phyloP scores from a whole-genome alignment of 53 echinoderm and acorn worm species.

The Echinometra lucunter region DNA sequence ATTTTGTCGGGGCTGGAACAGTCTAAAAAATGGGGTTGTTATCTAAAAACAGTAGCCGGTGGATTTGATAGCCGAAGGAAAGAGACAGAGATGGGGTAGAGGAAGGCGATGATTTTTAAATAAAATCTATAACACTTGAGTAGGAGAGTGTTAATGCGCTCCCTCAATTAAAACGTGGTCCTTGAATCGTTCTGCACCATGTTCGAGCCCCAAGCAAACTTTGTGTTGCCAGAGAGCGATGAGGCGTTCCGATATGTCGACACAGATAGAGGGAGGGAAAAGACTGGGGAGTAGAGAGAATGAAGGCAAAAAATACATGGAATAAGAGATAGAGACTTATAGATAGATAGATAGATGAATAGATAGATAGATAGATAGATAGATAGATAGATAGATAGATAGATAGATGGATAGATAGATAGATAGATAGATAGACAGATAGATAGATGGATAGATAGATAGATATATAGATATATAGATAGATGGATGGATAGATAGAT shows the following conservation, averaged over 20 bases:
- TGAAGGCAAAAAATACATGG: background rate
- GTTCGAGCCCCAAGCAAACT: background rate
- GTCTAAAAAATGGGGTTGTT: background rate
- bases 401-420: no score
- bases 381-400: no score
- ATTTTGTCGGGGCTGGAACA: background rate
- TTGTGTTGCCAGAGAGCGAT: background rate
- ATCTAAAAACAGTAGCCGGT: background rate
- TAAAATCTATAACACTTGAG: slow-evolving; percentile 51
- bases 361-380: no score
- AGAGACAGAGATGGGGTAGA: background rate
- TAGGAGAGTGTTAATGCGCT: slow-evolving; percentile 26
- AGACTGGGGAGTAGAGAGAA: background rate
- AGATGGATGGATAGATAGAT: no score
- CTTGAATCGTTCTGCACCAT: slow-evolving; percentile 34
- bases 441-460: no score
- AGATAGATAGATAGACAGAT: no score
- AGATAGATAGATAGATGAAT: no score
- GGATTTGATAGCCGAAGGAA: slow-evolving; percentile 11
- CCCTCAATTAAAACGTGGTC: slow-evolving; percentile 33
- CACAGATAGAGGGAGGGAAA: background rate
- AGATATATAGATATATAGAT: no score
- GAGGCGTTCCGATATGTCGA: background rate
- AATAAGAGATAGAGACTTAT: background rate
- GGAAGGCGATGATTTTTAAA: slow-evolving; percentile 24